Percentiles rank a stretch among this genome's conserved stretches.
Conservation (phyloP, 1,140 invertebrate genomes). For the Conus ventricosus region DNA sequence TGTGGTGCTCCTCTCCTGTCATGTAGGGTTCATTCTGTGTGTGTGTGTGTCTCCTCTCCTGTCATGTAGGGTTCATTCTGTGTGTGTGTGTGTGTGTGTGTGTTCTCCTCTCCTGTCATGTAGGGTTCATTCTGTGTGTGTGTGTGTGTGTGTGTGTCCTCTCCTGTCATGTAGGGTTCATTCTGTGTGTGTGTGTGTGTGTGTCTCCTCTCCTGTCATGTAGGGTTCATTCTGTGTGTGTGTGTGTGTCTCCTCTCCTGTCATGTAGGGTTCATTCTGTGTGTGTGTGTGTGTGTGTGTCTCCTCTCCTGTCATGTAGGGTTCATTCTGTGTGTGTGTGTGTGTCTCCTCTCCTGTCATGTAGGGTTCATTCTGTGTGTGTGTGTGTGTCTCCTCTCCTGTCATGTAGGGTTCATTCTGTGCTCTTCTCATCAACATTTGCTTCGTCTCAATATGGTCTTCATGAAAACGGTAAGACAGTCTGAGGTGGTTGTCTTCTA, state of each 20-base stretch:
- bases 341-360: no score
- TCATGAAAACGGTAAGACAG: no score
- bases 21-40: neutral
- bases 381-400: neutral
- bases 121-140: neutral
- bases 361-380: no score
- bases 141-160: neutral
- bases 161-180: no score
- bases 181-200: neutral
- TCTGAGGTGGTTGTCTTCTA: no score
- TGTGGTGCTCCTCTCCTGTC: neutral
- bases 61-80: no score
- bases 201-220: neutral
- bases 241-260: neutral
- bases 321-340: constrained; percentile 7
- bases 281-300: no score
- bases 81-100: constrained; percentile 1
- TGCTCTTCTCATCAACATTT: no score
- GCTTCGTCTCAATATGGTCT: no score
- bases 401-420: neutral
- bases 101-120: neutral
- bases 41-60: no score
- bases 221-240: neutral
- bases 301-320: no score
- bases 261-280: neutral